Conservation (phyloP, 2,113 vertebrate species). For the Macquaria australasica region DNA sequence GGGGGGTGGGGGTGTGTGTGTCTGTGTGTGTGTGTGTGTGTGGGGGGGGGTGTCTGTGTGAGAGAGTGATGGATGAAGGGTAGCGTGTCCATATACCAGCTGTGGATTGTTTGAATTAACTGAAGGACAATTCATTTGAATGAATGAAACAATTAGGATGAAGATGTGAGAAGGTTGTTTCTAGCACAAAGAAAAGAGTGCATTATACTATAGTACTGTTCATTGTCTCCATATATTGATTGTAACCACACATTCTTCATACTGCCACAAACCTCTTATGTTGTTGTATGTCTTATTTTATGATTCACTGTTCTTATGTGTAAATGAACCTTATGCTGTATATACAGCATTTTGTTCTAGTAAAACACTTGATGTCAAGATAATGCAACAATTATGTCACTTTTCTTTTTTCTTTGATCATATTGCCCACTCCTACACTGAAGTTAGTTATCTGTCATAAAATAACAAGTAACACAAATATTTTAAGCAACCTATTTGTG, state of each 20-base stretch:
- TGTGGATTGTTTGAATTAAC: conserved; percentile 33
- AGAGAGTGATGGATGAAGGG: conserved; percentile 16
- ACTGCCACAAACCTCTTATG: too few species aligned
- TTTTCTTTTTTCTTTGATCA: neutral
- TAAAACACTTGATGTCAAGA: neutral
- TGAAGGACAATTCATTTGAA: neutral
- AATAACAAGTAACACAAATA: too few species aligned
- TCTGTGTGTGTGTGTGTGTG: neutral
- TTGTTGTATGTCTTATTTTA: too few species aligned
- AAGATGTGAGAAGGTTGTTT: neutral
- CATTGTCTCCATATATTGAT: neutral
- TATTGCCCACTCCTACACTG: too few species aligned
- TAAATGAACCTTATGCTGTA: too few species aligned
- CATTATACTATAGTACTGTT: neutral
- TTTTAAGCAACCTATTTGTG: neutral
- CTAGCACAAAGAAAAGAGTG: conserved; percentile 1
- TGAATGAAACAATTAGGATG: neutral
- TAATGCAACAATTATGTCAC: neutral
- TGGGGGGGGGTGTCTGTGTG: neutral
- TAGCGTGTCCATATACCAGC: conserved; percentile 15
- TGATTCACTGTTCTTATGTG: neutral
- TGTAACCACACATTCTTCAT: neutral
- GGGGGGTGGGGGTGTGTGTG: too few species aligned
- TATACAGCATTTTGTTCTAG: neutral
- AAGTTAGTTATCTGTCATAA: too few species aligned